These are phyloP conservation scores for Magallana nippona DNA, from an alignment of 2,888 invertebrate genomes.

Conservation along the genomic window DNA sequence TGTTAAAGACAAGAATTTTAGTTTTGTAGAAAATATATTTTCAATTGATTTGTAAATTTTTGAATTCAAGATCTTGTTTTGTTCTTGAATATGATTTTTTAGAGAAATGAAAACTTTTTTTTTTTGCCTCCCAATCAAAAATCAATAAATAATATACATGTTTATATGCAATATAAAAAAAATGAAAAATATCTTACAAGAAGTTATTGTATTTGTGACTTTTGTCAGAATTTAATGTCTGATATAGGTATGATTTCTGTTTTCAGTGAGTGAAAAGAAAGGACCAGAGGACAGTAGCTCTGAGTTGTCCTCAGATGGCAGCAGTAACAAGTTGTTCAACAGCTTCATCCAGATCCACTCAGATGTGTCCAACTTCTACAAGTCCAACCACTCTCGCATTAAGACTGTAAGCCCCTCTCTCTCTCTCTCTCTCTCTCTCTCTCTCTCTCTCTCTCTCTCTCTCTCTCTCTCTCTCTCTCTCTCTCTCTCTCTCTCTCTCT, in stretches of 20 bases:
- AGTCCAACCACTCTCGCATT: constrained; percentile 21
- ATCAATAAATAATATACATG: no score
- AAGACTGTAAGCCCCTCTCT: background rate
- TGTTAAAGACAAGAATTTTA: no score
- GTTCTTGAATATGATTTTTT: no score
- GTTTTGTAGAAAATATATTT: no score
- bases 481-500: background rate
- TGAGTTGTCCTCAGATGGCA: constrained; percentile 37
- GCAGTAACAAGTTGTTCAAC: constrained; percentile 43
- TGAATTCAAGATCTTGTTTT: no score
- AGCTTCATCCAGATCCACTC: constrained; percentile 51
- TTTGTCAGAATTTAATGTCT: background rate
- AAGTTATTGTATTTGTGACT: background rate
- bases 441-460: background rate
- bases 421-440: background rate
- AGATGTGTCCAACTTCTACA: constrained; percentile 38
- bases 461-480: background rate
- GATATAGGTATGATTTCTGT: no score
- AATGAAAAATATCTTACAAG: no score
- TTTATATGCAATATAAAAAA: no score
- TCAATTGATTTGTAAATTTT: no score
- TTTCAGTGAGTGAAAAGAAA: background rate
- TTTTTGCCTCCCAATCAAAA: no score
- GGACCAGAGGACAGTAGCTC: constrained; percentile 20
- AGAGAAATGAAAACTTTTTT: no score